Conservation (phyloP, 2,888 invertebrate genomes). For the Agrilus mali region DNA sequence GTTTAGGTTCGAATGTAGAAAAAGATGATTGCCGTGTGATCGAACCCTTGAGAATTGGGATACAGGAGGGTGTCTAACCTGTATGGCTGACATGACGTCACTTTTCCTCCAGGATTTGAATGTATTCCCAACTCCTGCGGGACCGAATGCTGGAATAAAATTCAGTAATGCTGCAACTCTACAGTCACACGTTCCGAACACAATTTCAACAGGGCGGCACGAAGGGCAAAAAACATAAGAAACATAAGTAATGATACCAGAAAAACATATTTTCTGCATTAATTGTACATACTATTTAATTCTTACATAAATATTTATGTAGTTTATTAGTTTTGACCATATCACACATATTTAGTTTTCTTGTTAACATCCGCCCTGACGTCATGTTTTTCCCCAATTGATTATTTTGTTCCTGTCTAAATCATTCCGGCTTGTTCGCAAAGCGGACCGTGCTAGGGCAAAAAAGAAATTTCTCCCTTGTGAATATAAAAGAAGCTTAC, state of each 20-base stretch:
- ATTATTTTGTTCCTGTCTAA: too few species aligned
- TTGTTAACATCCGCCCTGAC: too few species aligned
- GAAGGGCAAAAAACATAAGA: not conserved
- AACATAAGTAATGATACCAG: too few species aligned
- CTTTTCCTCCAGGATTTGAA: constrained; percentile 24
- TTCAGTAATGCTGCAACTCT: too few species aligned
- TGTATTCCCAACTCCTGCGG: constrained; percentile 21
- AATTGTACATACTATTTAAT: too few species aligned
- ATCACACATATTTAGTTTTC: too few species aligned
- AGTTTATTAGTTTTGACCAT: too few species aligned
- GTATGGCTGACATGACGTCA: constrained; percentile 15
- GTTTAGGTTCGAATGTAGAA: constrained; percentile 4
- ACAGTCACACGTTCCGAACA: not conserved
- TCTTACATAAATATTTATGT: too few species aligned
- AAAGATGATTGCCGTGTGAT: constrained; percentile 28
- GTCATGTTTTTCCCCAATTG: too few species aligned
- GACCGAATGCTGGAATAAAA: not conserved
- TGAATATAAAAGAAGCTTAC: constrained; percentile 34
- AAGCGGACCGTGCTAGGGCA: constrained; percentile 22
- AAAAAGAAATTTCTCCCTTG: constrained; percentile 35
- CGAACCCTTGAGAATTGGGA: constrained; percentile 27
- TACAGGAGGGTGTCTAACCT: constrained; percentile 16
- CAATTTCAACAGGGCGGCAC: not conserved
- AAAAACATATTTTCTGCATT: too few species aligned
- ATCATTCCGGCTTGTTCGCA: constrained; percentile 15